A percentile compares a stretch with the other conserved stretches of the same genome.
Conservation (phyloP, 2,888 invertebrate genomes). For the Agrenia bidenticulata region DNA sequence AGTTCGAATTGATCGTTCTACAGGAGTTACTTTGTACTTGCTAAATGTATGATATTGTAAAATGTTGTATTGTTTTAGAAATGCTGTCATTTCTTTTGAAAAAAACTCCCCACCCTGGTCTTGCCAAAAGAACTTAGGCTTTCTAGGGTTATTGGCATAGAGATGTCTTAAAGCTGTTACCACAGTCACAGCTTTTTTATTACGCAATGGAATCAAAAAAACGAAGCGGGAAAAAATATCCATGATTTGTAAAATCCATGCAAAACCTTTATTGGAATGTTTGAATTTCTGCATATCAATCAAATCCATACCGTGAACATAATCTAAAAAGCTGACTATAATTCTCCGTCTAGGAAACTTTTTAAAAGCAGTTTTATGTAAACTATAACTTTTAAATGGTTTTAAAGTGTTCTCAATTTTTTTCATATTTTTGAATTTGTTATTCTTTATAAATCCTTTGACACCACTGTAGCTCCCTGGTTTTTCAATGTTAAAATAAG, state of each 20-base stretch:
- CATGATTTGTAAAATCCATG: not conserved
- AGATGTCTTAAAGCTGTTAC: not conserved
- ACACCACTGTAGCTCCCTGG: not conserved
- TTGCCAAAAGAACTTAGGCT: not conserved
- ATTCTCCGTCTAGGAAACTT: conserved; percentile 1
- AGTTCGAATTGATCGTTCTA: conserved; percentile 7
- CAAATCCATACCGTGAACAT: conserved; percentile 1
- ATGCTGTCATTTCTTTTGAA: not conserved
- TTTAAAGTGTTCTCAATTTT: not conserved
- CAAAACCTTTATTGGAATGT: not conserved
- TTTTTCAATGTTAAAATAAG: not conserved
- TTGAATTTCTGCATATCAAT: conserved; percentile 12
- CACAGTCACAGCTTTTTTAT: too few species aligned
- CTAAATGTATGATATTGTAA: conserved; percentile 5
- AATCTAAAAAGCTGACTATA: conserved; percentile 5
- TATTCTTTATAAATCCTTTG: conserved; percentile 3
- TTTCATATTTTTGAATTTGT: conserved; percentile 5
- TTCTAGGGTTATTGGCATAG: not conserved
- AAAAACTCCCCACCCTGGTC: conserved; percentile 12
- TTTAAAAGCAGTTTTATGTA: conserved; percentile 4
- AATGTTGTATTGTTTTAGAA: not conserved
- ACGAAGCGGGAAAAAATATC: conserved; percentile 5
- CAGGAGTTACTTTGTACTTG: conserved; percentile 1
- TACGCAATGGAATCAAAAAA: not conserved
- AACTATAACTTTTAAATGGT: not conserved